Conservation (phyloP, 2,113 vertebrate genomes). For the Atlantisia rogersi region DNA sequence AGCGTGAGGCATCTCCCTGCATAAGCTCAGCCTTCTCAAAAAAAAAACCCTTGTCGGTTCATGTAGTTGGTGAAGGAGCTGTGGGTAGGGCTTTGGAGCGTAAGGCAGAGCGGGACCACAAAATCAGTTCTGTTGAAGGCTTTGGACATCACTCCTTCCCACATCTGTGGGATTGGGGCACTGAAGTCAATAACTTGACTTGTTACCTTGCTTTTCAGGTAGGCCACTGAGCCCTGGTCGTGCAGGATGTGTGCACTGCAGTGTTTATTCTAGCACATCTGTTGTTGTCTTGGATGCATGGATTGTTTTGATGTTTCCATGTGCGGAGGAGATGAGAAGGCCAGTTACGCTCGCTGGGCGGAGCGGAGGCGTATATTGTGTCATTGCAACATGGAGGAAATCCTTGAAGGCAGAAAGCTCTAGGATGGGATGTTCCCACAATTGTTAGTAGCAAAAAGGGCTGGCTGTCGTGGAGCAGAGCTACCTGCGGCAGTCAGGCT, state of each 20-base stretch:
- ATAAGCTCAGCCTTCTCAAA: background rate
- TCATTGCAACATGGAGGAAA: background rate
- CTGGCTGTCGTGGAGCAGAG: background rate
- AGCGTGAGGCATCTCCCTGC: background rate
- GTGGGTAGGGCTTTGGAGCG: background rate
- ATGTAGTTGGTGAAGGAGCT: background rate
- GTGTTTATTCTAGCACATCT: background rate
- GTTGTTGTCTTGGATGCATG: background rate
- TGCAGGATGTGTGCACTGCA: accelerated
- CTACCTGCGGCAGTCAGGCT: background rate
- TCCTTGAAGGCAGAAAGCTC: slow-evolving; percentile 16
- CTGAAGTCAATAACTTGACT: accelerated
- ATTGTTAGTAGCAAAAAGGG: accelerated
- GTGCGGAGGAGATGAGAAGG: slow-evolving; percentile 14
- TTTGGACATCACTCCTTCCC: background rate
- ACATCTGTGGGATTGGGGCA: accelerated
- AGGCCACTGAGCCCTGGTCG: background rate
- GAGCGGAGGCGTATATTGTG: background rate
- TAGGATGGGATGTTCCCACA: background rate
- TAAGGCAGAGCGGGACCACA: background rate
- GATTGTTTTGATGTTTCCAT: background rate
- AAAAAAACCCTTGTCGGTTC: background rate
- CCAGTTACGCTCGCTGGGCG: accelerated
- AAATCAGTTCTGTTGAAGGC: background rate
- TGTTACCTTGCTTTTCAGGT: background rate